Conservation (phyloP, 2,888 invertebrate species). For the Onchidella celtica region DNA sequence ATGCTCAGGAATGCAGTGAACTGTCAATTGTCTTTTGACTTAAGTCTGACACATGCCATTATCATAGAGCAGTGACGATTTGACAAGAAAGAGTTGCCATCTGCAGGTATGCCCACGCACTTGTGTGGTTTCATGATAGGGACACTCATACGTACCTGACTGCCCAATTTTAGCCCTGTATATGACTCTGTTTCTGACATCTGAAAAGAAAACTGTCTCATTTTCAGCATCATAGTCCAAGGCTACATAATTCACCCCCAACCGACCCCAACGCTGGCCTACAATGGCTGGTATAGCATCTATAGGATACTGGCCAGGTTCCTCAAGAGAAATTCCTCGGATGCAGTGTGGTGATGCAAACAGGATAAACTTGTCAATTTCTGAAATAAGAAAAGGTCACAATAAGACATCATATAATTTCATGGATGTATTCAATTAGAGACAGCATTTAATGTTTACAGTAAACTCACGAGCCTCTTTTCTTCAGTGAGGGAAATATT, state of each 20-base stretch:
- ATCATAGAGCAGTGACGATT: too few relatives aligned
- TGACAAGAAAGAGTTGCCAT: too few relatives aligned
- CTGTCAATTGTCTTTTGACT: too few relatives aligned
- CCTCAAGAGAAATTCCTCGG: conserved; percentile 86
- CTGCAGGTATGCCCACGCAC: too few relatives aligned
- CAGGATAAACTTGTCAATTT: conserved; percentile 93
- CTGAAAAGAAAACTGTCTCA: conserved; percentile 97
- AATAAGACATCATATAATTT: too few relatives aligned
- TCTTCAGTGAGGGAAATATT: too few relatives aligned
- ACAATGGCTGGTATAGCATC: conserved; percentile 97
- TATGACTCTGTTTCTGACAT: conserved; percentile 86
- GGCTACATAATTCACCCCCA: conserved; percentile 95
- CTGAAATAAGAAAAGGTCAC: conserved; percentile 71
- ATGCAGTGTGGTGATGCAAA: conserved; percentile 97
- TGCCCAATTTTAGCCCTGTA: conserved; percentile 86
- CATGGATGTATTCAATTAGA: too few relatives aligned
- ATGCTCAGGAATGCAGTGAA: too few relatives aligned
- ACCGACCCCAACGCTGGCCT: conserved; percentile 82
- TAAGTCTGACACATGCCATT: too few relatives aligned
- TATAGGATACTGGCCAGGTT: conserved; percentile 75
- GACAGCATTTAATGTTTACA: too few relatives aligned
- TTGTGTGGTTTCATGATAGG: too few relatives aligned
- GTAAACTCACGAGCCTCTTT: too few relatives aligned
- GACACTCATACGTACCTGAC: conserved; percentile 90
- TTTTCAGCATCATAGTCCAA: conserved; percentile 94